Conservation (phyloP, 2,797 vertebrate species). For the Cirrhinus mrigala region DNA sequence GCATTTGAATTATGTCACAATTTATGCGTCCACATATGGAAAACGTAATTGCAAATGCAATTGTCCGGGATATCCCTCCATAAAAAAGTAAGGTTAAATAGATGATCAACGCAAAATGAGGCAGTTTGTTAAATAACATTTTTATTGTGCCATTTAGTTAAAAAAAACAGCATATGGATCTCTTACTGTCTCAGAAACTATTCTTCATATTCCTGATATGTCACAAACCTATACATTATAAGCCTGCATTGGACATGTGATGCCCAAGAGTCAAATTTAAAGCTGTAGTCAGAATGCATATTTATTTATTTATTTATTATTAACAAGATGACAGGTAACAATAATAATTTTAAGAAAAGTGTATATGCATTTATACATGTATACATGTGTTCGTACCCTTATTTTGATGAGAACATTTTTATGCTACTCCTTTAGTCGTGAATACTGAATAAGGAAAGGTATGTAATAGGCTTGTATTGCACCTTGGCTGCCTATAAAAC, state of each 20-base stretch:
- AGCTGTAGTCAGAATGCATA: not conserved
- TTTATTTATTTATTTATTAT: not conserved
- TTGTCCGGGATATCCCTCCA: too few relatives aligned
- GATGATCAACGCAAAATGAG: too few relatives aligned
- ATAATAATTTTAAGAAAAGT: not conserved
- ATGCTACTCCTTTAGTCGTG: not conserved
- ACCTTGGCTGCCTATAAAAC: constrained; percentile 31
- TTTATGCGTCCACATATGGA: too few relatives aligned
- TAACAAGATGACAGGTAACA: not conserved
- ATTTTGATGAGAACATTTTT: not conserved
- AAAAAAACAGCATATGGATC: too few relatives aligned
- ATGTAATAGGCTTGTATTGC: constrained; percentile 22
- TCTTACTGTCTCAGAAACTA: too few relatives aligned
- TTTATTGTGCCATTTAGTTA: too few relatives aligned
- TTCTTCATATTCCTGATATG: not conserved
- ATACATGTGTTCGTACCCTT: not conserved
- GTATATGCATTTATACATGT: not conserved
- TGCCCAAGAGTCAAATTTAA: constrained; percentile 3
- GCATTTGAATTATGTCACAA: too few relatives aligned
- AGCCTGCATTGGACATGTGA: not conserved
- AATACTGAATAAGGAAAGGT: not conserved
- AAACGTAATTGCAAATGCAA: too few relatives aligned
- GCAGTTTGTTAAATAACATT: too few relatives aligned
- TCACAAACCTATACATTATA: not conserved
- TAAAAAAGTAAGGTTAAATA: too few relatives aligned